Percentiles rank a stretch among this genome's conserved stretches.
Evolutionary conservation across 2,797 vertebrate species (phyloP).

Genomic region (Mormyrus proboscirostris): DNA sequence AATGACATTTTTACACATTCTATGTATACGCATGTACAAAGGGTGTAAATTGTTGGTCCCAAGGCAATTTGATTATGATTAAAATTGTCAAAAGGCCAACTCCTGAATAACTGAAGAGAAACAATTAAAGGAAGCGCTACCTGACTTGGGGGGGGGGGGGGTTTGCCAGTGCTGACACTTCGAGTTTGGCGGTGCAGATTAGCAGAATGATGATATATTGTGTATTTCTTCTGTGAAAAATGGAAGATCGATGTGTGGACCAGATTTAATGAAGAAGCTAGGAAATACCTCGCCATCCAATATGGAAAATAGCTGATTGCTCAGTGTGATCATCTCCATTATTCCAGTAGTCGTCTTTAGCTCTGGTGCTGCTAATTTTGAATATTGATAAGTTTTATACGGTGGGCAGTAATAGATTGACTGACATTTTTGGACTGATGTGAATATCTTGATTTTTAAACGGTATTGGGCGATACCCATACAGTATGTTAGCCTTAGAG

Average conservation of each 20-base stretch:
- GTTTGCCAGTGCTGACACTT: not conserved
- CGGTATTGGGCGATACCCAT: not conserved
- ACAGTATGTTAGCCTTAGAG: not conserved
- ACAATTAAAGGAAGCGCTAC: not conserved
- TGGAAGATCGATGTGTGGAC: no score
- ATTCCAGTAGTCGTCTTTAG: no score
- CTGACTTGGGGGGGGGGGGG: not conserved
- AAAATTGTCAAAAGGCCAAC: not conserved
- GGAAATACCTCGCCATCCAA: no score
- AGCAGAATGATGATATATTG: no score
- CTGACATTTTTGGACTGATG: not conserved
- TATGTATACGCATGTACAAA: not conserved
- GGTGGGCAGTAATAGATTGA: not conserved
- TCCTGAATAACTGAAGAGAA: not conserved
- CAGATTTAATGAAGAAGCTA: no score
- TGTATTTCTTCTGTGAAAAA: no score
- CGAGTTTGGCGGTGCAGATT: no score
- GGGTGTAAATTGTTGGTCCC: not conserved
- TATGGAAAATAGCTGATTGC: no score
- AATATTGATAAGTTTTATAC: not conserved
- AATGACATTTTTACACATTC: not conserved
- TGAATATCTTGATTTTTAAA: not conserved
- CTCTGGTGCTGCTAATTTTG: not conserved
- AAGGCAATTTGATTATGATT: not conserved
- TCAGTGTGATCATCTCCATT: no score